Evolutionary conservation across 2,888 invertebrate species (phyloP).

Genomic region (Polyploca ridens): DNA sequence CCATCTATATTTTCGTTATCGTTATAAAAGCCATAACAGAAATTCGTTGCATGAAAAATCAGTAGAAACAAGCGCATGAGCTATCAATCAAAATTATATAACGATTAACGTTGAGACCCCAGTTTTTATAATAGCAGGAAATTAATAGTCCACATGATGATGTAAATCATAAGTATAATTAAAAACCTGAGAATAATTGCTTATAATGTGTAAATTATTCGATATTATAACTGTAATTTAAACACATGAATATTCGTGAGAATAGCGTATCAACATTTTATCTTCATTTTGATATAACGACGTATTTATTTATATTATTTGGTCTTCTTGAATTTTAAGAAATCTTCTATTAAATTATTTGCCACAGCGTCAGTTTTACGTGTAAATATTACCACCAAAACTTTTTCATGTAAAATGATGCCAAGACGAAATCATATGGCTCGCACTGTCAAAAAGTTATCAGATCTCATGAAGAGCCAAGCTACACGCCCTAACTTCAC

Average conservation of each 20-base stretch:
- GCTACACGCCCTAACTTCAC: too few relatives aligned
- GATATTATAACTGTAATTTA: constrained; percentile 25
- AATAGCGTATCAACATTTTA: not conserved
- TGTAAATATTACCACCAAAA: too few relatives aligned
- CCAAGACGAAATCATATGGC: too few relatives aligned
- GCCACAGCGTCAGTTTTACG: too few relatives aligned
- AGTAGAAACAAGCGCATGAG: constrained; percentile 59
- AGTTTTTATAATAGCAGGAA: constrained; percentile 61
- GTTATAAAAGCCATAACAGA: constrained; percentile 58
- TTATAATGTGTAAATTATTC: constrained; percentile 39
- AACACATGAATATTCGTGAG: constrained; percentile 15
- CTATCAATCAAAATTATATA: constrained; percentile 75
- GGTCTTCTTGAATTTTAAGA: too few relatives aligned
- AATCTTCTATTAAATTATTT: too few relatives aligned
- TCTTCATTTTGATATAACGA: not conserved
- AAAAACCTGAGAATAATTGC: constrained; percentile 47
- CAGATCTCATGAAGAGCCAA: too few relatives aligned
- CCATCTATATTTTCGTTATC: constrained; percentile 57
- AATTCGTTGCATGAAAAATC: constrained; percentile 65
- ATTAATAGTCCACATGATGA: constrained; percentile 60
- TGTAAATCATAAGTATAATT: constrained; percentile 56
- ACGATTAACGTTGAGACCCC: constrained; percentile 58
- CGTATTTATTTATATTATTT: too few relatives aligned
- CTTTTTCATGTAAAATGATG: too few relatives aligned
- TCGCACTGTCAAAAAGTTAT: too few relatives aligned